phyloP scores from a whole-genome alignment of 53 echinoderm and acorn worm genomes.

The Stichopus horrens region DNA sequence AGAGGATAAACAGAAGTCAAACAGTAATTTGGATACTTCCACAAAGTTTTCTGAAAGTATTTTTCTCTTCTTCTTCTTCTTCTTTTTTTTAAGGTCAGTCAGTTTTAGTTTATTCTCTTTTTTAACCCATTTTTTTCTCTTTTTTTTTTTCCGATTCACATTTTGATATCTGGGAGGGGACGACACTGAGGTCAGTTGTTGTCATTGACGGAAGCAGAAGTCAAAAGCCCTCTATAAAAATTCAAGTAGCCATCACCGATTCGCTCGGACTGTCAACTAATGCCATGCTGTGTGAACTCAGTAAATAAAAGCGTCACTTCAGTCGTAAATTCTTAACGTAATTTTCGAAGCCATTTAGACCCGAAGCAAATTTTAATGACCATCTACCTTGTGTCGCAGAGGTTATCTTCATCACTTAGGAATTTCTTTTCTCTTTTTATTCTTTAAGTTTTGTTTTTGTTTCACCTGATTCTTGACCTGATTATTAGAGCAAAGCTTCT shows the following conservation, averaged over 20 bases:
- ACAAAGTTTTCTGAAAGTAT: too few relatives aligned
- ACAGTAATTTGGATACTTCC: too few relatives aligned
- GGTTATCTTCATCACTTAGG: background rate
- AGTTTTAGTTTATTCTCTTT: too few relatives aligned
- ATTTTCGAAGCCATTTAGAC: background rate
- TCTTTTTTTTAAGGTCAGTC: too few relatives aligned
- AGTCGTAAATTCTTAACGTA: background rate
- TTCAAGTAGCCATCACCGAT: constrained; percentile 14
- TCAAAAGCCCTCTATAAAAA: background rate
- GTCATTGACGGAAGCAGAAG: background rate
- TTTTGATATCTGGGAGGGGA: background rate
- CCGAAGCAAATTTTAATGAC: constrained; percentile 6
- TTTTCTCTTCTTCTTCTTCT: too few relatives aligned
- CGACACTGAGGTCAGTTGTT: background rate
- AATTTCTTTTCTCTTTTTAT: background rate
- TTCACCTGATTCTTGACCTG: constrained; percentile 2
- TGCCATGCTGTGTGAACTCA: constrained; percentile 18
- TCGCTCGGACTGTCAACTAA: background rate
- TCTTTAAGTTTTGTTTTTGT: background rate
- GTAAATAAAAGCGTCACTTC: background rate
- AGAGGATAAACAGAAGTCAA: too few relatives aligned
- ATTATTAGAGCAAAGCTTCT: constrained; percentile 7
- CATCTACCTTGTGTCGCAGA: background rate
- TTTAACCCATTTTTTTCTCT: too few relatives aligned
- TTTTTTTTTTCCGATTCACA: too few relatives aligned